Base-by-base conservation (phyloP, 1,140 invertebrate genomes). In the Hylyphantes graminicola region DNA sequence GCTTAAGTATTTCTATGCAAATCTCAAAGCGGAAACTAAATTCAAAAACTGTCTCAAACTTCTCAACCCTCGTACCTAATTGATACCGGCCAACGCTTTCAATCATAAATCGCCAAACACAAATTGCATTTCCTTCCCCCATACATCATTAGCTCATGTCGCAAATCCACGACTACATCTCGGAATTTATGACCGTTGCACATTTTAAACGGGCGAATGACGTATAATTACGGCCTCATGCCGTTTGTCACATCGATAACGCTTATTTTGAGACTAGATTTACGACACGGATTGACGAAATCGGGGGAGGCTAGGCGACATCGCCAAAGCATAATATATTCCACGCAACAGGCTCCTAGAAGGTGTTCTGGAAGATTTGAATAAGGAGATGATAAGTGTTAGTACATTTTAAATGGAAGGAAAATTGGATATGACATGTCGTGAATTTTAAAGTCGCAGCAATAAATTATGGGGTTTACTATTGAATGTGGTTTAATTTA, bases 171-270 rank as follows among this genome's bases (percentile, higher is more conserved):
- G 74, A 76, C 74, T 76, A 61, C 59, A 63, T 21, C 54, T 35
- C 5, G 10, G 64, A 76, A 76, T 76, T 76, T 76, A 76, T 61
- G 74, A 64, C 48, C 74, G 54, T 8, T 61, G n/a, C 72, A 19
- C 53, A 35, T 74, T 74, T 74, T 74, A 64, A 76, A 53, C 48
- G 35, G 57, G 59, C 15, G 48, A 61, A 76, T 53, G 74, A 48
- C 74, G 74, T 48, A 76, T 76, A 76, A 76, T 76, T 76, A 76
- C 59, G 74, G 12, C 64, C 72, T 70, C 53, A 51, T 63, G 57
- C 74, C 59, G 74, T 76, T 76, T 76, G 74, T 76, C 74, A 76
- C 74, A 64, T 76, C 74, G 74, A 76, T 76, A 63, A 64, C 59
- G 35, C 57, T 74, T 74, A 74, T 74, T 74, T 74, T 55, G 48